Percentiles rank a stretch among this genome's conserved stretches.
Conservation (phyloP, 2,113 vertebrate genomes). For the Nanorana parkeri region DNA sequence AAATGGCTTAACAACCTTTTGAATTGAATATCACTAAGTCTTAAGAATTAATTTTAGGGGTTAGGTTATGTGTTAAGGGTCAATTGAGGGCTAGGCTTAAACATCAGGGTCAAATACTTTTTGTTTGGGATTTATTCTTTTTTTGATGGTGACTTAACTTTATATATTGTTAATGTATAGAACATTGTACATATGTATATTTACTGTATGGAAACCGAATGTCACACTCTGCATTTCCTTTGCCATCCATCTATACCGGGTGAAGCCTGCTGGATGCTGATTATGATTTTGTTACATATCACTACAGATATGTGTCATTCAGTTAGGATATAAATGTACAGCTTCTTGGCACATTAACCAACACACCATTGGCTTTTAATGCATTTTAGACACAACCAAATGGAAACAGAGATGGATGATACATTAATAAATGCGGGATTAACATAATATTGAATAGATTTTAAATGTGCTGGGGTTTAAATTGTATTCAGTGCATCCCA, state of each 20-base stretch:
- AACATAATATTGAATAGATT: slow-evolving; percentile 68
- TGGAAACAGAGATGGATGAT: slow-evolving; percentile 55
- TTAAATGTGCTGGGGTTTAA: slow-evolving; percentile 68
- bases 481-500: slow-evolving; percentile 64
- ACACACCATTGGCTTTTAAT: slow-evolving; percentile 59
- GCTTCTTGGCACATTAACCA: slow-evolving; percentile 47
- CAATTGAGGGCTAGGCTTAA: too few relatives aligned
- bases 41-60: too few relatives aligned
- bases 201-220: too few relatives aligned
- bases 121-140: too few relatives aligned
- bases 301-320: slow-evolving; percentile 29
- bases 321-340: slow-evolving; percentile 49
- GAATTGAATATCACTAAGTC: too few relatives aligned
- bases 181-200: too few relatives aligned
- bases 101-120: too few relatives aligned
- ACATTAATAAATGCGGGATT: slow-evolving; percentile 70
- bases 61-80: too few relatives aligned
- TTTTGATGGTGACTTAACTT: too few relatives aligned
- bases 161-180: too few relatives aligned
- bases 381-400: slow-evolving; percentile 62
- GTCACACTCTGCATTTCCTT: background rate
- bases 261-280: background rate
- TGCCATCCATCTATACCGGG: background rate
- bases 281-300: slow-evolving; percentile 32
- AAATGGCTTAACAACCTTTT: too few relatives aligned